Evolutionary conservation across 2,113 vertebrate genomes (phyloP).

Genomic region (Plectropomus leopardus): DNA sequence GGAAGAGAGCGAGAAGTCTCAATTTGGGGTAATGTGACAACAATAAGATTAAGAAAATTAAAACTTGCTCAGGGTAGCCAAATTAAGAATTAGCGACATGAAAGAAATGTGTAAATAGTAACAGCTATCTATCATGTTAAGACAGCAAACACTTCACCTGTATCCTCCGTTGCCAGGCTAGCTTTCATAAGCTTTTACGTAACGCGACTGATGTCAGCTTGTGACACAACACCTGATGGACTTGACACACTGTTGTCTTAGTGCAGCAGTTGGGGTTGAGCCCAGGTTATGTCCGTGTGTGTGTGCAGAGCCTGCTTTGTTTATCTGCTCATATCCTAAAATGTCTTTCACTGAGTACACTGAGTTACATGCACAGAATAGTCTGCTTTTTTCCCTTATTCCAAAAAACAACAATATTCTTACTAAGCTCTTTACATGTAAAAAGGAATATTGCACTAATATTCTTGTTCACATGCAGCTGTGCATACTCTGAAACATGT

Average conservation of each 20-base stretch:
- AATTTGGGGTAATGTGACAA: slow-evolving; percentile 22
- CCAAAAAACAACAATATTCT: no score
- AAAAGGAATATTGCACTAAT: no score
- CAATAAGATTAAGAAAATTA: slow-evolving; percentile 3
- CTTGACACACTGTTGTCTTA: slow-evolving; percentile 28
- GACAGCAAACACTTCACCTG: slow-evolving; percentile 44
- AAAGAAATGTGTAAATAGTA: slow-evolving; percentile 11
- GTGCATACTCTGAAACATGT: no score
- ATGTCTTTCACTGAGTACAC: slow-evolving; percentile 11
- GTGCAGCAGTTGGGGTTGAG: slow-evolving; percentile 29
- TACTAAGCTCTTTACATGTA: no score
- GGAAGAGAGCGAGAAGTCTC: slow-evolving; percentile 17
- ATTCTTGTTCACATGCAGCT: slow-evolving; percentile 4
- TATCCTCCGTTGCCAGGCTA: slow-evolving; percentile 25
- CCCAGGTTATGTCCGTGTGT: neutral
- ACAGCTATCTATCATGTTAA: slow-evolving; percentile 17
- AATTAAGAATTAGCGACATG: slow-evolving; percentile 4
- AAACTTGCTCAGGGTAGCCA: neutral
- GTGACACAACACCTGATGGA: slow-evolving; percentile 51
- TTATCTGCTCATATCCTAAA: slow-evolving; percentile 19
- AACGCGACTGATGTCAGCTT: slow-evolving; percentile 50
- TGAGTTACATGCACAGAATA: no score
- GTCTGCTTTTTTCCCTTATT: no score
- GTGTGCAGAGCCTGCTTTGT: neutral
- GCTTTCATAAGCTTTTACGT: slow-evolving; percentile 68